A percentile compares a stretch with the other conserved stretches of the same genome.
Conservation (phyloP, 2,113 vertebrate species). For the Actenoides lindsayi region DNA sequence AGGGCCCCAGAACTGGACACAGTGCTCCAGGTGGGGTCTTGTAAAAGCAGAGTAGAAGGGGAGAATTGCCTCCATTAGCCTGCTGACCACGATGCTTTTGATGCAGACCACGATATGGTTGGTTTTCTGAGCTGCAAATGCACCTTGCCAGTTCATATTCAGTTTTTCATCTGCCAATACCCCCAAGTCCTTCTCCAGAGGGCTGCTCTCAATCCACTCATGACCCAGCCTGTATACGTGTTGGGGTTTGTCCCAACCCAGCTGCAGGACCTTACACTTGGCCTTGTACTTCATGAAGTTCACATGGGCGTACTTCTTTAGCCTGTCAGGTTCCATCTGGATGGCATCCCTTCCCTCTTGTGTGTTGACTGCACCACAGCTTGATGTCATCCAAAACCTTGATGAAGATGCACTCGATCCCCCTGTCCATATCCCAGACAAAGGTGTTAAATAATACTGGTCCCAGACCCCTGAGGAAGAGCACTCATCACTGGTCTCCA, state of each 20-base stretch:
- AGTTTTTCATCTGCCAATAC: neutral
- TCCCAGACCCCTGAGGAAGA: neutral
- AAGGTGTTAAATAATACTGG: neutral
- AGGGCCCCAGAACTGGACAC: neutral
- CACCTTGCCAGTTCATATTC: neutral
- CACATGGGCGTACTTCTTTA: neutral
- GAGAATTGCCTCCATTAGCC: neutral
- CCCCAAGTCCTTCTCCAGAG: neutral
- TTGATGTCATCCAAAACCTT: neutral
- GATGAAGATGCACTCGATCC: neutral
- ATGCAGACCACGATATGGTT: neutral
- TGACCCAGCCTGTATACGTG: neutral
- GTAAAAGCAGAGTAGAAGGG: neutral
- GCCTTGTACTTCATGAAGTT: neutral
- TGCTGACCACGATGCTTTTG: neutral
- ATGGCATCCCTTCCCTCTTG: neutral
- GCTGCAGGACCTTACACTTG: neutral
- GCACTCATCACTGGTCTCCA: neutral
- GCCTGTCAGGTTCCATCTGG: neutral
- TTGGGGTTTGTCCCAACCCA: neutral
- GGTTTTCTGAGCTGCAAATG: neutral
- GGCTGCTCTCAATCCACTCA: neutral
- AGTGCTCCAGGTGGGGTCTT: neutral
- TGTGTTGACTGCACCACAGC: neutral
- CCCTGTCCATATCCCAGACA: rapidly evolving